Percentiles rank a stretch among this genome's conserved stretches.
phyloP scores from a whole-genome alignment of 2,113 vertebrate genomes.

The Gasterosteus aculeatus region DNA sequence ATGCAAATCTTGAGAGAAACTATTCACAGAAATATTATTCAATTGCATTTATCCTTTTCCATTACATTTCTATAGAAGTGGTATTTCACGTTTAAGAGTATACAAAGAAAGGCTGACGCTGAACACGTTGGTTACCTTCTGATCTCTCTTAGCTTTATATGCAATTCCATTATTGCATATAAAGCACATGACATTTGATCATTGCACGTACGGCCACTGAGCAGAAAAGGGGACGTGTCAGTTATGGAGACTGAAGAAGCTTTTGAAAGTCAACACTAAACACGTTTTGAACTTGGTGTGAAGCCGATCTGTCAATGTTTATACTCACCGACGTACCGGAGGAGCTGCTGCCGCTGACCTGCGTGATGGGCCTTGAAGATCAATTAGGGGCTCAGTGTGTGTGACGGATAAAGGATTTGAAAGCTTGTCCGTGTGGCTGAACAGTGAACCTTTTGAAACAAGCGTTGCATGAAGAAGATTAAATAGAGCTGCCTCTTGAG shows the following conservation, averaged over 20 bases:
- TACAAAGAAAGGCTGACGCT: background rate
- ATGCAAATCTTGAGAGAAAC: background rate
- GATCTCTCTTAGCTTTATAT: background rate
- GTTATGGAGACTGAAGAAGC: background rate
- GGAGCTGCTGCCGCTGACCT: background rate
- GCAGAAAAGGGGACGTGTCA: background rate
- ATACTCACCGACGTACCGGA: background rate
- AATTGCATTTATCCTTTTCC: background rate
- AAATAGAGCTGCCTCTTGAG: background rate
- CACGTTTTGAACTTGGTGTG: background rate
- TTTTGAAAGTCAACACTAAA: background rate
- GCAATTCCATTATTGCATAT: background rate
- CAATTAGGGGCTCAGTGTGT: background rate
- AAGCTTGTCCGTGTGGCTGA: background rate
- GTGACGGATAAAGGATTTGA: background rate
- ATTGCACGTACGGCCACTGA: background rate
- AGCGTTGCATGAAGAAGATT: background rate
- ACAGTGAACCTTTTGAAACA: background rate
- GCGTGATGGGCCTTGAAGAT: background rate
- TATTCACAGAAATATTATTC: background rate
- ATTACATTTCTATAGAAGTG: background rate
- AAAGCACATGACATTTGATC: background rate
- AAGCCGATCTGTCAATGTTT: background rate
- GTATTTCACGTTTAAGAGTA: background rate
- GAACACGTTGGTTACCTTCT: background rate